phyloP scores from a whole-genome alignment of 2,113 vertebrate species.

The Pogona vitticeps region DNA sequence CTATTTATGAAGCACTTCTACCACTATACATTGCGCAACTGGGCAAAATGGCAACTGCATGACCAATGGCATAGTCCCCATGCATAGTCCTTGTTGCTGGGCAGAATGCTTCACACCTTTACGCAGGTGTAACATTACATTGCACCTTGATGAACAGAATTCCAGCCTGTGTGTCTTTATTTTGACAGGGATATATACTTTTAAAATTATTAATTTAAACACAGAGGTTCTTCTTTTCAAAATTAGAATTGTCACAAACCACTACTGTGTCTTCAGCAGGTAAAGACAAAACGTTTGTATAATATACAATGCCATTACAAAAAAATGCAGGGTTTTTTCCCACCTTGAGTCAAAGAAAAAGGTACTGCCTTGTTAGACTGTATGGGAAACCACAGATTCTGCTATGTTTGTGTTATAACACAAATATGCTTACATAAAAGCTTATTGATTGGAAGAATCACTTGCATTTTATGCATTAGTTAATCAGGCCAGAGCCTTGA shows the following conservation, averaged over 20 bases:
- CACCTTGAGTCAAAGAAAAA: constrained; percentile 41
- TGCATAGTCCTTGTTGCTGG: too few species aligned
- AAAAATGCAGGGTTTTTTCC: not conserved
- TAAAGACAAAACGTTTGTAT: constrained; percentile 15
- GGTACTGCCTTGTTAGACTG: constrained; percentile 59
- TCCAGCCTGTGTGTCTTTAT: too few species aligned
- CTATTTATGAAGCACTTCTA: too few species aligned
- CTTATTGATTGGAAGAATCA: constrained; percentile 71
- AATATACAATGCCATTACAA: constrained; percentile 31
- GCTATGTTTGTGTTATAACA: constrained; percentile 68
- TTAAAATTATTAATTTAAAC: too few species aligned
- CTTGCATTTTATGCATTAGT: constrained; percentile 74
- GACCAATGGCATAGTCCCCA: too few species aligned
- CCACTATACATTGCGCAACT: too few species aligned
- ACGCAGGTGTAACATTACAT: too few species aligned
- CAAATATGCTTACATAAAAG: constrained; percentile 70
- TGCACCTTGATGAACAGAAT: too few species aligned
- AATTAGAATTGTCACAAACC: not conserved
- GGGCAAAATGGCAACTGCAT: too few species aligned
- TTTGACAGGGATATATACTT: too few species aligned
- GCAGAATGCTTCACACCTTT: too few species aligned
- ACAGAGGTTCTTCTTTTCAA: too few species aligned
- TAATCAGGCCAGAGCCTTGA: constrained; percentile 75
- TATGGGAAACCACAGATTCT: constrained; percentile 56
- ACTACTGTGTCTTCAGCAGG: not conserved